A percentile compares a stretch with the other conserved stretches of the same genome.
phyloP scores from a whole-genome alignment of 1,140 invertebrate genomes.

The Periplaneta americana region DNA sequence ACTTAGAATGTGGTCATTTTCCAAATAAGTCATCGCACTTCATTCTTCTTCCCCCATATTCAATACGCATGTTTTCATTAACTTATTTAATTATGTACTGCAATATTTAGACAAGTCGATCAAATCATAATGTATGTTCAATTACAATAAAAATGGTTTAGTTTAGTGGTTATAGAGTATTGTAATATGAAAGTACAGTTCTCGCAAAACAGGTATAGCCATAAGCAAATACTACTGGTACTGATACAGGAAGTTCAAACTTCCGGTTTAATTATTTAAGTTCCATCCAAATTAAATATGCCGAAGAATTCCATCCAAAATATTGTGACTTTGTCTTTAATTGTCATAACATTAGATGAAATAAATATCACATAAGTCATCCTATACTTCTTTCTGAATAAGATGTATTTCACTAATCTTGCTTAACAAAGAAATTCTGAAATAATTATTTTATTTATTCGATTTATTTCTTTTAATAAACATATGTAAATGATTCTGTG shows the following conservation, averaged over 20 bases:
- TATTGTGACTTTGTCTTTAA: neutral
- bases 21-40: neutral
- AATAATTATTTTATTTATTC: too few relatives aligned
- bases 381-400: neutral
- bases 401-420: neutral
- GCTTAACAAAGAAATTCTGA: too few relatives aligned
- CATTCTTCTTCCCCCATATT: neutral
- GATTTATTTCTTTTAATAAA: too few relatives aligned
- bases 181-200: too few relatives aligned
- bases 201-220: neutral
- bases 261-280: neutral
- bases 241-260: neutral
- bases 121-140: too few relatives aligned
- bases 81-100: neutral
- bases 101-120: neutral
- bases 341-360: neutral
- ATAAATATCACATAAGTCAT: neutral
- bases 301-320: too few relatives aligned
- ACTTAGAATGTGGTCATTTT: neutral
- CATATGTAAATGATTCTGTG: too few relatives aligned
- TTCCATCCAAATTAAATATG: neutral
- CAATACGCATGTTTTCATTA: neutral
- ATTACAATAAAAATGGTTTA: neutral
- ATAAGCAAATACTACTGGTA: neutral
- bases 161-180: neutral